Conservation (phyloP, 2,113 vertebrate species). For the Macaca mulatta region DNA sequence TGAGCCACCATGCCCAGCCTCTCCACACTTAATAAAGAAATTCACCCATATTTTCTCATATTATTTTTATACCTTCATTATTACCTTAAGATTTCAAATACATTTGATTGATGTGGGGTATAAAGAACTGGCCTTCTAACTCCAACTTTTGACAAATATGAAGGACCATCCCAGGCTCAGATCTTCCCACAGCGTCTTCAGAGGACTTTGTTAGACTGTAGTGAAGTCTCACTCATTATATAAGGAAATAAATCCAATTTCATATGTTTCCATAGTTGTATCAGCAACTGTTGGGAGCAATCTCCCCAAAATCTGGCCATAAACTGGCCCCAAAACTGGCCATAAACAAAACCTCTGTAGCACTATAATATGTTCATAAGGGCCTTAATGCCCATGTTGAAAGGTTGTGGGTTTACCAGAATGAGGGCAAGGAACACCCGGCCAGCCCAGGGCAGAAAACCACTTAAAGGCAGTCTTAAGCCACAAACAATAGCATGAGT, state of each 20-base stretch:
- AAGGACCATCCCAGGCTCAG: not conserved
- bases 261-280: not conserved
- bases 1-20: too few relatives aligned
- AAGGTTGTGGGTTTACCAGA: too few relatives aligned
- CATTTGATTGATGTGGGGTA: not conserved
- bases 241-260: not conserved
- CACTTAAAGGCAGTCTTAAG: too few relatives aligned
- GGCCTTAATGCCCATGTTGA: too few relatives aligned
- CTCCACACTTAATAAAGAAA: not conserved
- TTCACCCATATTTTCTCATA: not conserved
- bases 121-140: not conserved
- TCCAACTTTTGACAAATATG: not conserved
- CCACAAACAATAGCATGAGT: too few relatives aligned
- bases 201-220: not conserved
- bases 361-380: too few relatives aligned
- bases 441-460: too few relatives aligned
- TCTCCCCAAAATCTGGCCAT: too few relatives aligned
- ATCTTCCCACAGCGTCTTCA: not conserved
- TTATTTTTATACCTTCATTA: not conserved
- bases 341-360: too few relatives aligned
- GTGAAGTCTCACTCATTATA: not conserved
- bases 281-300: not conserved
- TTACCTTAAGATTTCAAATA: not conserved
- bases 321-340: too few relatives aligned
- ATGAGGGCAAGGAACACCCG: too few relatives aligned